Evolutionary conservation across 2,888 invertebrate genomes (phyloP), one percentile per base, ranked within the genome.

Genomic region (Rhyacophila evoluta): DNA sequence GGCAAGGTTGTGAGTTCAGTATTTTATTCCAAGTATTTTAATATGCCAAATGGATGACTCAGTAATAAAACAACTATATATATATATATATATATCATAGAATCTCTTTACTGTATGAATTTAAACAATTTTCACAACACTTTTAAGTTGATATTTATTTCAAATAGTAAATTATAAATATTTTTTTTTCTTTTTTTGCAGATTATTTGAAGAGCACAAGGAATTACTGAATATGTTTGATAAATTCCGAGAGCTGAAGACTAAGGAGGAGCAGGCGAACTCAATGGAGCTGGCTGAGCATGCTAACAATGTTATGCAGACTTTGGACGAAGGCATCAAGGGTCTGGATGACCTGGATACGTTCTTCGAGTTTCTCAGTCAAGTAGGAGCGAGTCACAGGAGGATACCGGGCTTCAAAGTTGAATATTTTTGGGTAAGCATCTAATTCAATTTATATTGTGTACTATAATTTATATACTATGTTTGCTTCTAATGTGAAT

Each of bases 341-440:
- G 93, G 94, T 27, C 90, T 97, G 79, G 96, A 97, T 85, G 94
- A 96, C 86, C 90, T 95, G 87, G 96, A 97, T 87, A 92, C 93
- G 84, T 96, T 97, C 89, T 93, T 95, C 86, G 92, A 94, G 84
- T 95, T 93, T 85, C 91, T 97, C 77, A 93, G 95, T 85, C 94
- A 95, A 87, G 94, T 96, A 72, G 97, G 96, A 2, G 94, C 94
- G 74, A 93, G 94, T 76, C 97, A 97, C 88, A 90, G 93, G 81
- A 92, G 94, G 87, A 95, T 97, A 88, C 94, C 94, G 1, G 95
- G 95, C 6, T 97, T 97, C 88, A 93, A 95, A 87, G 93, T 94
- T 73, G 95, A 95, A 83, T 95, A 95, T 88, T 97, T 97, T 90
- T 95, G 95, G 96, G 97, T 97, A 85, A 90, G 92, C n/a, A n/a